Percentiles rank a stretch among this genome's conserved stretches.
Conservation (phyloP, 1,140 invertebrate genomes). For the Leptopilina boulardi region DNA sequence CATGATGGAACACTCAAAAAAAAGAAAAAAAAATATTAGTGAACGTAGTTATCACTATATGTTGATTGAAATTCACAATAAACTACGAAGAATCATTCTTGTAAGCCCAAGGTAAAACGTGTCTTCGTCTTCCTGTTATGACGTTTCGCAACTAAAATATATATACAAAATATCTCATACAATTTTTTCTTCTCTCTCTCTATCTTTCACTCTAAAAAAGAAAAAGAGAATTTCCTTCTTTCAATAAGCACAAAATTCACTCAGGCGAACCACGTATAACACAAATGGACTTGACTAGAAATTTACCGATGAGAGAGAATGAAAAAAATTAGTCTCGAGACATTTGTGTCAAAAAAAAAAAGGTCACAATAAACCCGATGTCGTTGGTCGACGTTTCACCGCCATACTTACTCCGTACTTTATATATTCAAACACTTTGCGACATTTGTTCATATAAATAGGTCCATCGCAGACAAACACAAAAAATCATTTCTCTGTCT, state of each 20-base stretch:
- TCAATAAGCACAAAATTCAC: constrained; percentile 35
- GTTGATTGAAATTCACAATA: constrained; percentile 32
- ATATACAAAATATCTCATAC: constrained; percentile 27
- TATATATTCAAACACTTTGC: constrained; percentile 24
- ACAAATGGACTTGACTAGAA: background rate
- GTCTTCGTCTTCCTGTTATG: constrained; percentile 50
- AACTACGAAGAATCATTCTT: constrained; percentile 14
- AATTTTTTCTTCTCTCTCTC: background rate
- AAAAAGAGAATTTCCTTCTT: constrained; percentile 40
- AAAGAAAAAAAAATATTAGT: too few relatives aligned
- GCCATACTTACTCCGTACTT: constrained; percentile 44
- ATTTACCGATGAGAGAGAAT: background rate
- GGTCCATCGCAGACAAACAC: constrained; percentile 37
- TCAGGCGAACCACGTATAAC: background rate
- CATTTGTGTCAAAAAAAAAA: background rate
- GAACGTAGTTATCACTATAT: constrained; percentile 3
- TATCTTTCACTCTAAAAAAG: constrained; percentile 39
- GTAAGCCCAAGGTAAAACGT: constrained; percentile 35
- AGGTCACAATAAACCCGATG: constrained; percentile 42
- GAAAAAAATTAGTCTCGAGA: background rate
- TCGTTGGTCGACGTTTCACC: constrained; percentile 39
- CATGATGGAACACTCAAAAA: constrained; percentile 27
- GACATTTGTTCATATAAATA: constrained; percentile 54
- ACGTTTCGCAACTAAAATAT: constrained; percentile 66
- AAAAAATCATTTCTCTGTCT: constrained; percentile 33